Conservation (phyloP, 2,113 vertebrate genomes). For the Syngnathus floridae region DNA sequence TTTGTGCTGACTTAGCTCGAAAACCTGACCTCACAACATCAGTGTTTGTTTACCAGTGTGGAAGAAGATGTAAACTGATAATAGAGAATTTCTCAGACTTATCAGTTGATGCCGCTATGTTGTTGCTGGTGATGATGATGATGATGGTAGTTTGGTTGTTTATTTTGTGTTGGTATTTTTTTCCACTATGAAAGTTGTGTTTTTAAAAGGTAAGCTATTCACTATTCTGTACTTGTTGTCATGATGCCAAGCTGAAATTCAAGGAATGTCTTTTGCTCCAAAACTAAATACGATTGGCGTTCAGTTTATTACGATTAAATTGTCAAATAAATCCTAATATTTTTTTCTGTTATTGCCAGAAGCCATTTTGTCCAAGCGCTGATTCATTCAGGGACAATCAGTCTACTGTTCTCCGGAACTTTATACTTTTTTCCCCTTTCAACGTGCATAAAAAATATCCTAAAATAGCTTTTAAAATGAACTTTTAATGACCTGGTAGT, state of each 20-base stretch:
- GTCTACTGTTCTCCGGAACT: too few species aligned
- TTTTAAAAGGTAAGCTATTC: not conserved
- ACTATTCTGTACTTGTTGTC: not conserved
- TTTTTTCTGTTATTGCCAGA: not conserved
- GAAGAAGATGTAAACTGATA: constrained; percentile 24
- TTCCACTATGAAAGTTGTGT: not conserved
- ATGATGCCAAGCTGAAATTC: not conserved
- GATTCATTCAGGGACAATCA: not conserved
- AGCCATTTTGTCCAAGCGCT: not conserved
- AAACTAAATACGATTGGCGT: not conserved
- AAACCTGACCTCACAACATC: constrained; percentile 3
- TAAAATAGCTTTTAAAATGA: too few species aligned
- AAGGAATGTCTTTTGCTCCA: not conserved
- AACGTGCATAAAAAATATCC: too few species aligned
- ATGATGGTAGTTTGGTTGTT: not conserved
- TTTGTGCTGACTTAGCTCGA: constrained; percentile 31
- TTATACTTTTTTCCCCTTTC: too few species aligned
- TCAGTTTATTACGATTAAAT: not conserved
- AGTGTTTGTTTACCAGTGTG: constrained; percentile 49
- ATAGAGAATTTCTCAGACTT: constrained; percentile 21
- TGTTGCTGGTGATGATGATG: not conserved
- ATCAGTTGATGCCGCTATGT: constrained; percentile 5
- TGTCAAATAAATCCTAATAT: not conserved
- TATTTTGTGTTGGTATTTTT: not conserved
- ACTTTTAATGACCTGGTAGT: too few species aligned